Percentiles rank a stretch among this genome's conserved stretches.
Conservation (phyloP, 2,797 vertebrate species). For the Discoglossus pictus region DNA sequence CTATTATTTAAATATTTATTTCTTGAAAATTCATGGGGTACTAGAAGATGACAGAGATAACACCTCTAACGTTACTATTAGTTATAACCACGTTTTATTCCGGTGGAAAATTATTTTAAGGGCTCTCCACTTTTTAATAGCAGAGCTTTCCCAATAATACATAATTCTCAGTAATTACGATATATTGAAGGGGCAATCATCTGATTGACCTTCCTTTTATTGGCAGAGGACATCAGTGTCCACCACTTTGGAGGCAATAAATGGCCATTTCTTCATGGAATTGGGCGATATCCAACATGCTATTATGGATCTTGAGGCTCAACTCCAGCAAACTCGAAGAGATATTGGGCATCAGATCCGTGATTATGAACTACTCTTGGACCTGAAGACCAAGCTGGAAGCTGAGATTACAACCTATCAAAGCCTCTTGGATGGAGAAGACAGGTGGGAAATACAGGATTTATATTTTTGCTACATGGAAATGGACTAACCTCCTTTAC, state of each 20-base stretch:
- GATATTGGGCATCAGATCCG: conserved; percentile 25
- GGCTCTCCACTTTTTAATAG: too few species aligned
- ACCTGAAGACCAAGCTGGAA: conserved; percentile 71
- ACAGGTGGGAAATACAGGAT: conserved; percentile 24
- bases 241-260: conserved; percentile 9
- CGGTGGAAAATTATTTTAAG: too few species aligned
- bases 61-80: too few species aligned
- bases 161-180: too few species aligned
- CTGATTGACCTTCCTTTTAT: conserved; percentile 19
- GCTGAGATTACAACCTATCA: conserved; percentile 73
- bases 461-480: too few species aligned
- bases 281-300: conserved; percentile 18
- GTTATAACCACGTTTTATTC: too few species aligned
- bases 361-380: conserved; percentile 63
- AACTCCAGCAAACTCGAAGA: conserved; percentile 8
- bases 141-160: too few species aligned
- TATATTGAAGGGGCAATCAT: too few species aligned
- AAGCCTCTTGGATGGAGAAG: conserved; percentile 68
- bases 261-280: not conserved
- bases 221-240: conserved; percentile 24
- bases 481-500: too few species aligned
- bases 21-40: too few species aligned
- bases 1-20: too few species aligned
- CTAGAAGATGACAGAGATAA: too few species aligned
- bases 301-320: conserved; percentile 6